Evolutionary conservation across 2,113 vertebrate genomes (phyloP).

Genomic region (Genyomyrus donnyi): DNA sequence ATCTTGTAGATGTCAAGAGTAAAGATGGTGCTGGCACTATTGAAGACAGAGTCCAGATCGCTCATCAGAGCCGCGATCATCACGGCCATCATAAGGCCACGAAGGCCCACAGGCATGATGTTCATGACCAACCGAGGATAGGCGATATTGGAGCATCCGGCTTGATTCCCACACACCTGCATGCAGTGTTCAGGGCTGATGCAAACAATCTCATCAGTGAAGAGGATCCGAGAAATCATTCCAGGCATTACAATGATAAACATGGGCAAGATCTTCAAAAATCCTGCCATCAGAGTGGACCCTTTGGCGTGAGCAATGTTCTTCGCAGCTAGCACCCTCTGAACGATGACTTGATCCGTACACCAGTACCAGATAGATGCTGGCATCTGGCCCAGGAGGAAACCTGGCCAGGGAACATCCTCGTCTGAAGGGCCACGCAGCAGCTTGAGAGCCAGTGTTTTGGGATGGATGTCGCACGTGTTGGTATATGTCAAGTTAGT

Average conservation of each 20-base stretch:
- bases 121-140: conserved; percentile 93
- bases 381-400: conserved; percentile 88
- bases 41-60: conserved; percentile 95
- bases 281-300: conserved; percentile 90
- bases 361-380: conserved; percentile 99
- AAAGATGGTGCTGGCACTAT: conserved; percentile 96
- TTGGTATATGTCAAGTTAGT: conserved; percentile 79
- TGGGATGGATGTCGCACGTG: conserved; percentile 79
- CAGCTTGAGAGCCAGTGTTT: conserved; percentile 77
- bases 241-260: conserved; percentile 95
- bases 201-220: conserved; percentile 83
- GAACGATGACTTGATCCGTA: conserved; percentile 95
- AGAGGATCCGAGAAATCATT: conserved; percentile 94
- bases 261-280: conserved; percentile 93
- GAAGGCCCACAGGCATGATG: conserved; percentile 85
- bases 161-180: conserved; percentile 85
- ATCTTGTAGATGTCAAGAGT: conserved; percentile 93
- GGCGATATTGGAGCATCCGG: conserved; percentile 94
- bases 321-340: conserved; percentile 90
- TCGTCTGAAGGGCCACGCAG: conserved; percentile 82
- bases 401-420: conserved; percentile 94
- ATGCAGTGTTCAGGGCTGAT: conserved; percentile 95
- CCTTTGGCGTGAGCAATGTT: conserved; percentile 90
- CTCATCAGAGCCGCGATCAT: conserved; percentile 99
- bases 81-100: conserved; percentile 97